Evolutionary conservation across 2,888 invertebrate genomes (phyloP).

Genomic region (Sepiola atlantica): DNA sequence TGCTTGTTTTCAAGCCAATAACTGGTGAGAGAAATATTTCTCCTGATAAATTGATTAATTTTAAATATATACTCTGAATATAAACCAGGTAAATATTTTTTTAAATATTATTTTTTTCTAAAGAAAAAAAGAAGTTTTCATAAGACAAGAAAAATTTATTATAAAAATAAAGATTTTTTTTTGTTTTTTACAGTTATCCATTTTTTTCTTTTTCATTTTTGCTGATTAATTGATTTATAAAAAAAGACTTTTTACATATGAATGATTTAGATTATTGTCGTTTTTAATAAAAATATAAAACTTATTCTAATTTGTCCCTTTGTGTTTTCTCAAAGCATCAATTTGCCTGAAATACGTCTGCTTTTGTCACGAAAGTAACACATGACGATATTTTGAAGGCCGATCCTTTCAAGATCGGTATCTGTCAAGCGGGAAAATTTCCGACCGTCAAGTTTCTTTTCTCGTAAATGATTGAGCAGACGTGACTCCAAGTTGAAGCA

Average conservation of each 20-base stretch:
- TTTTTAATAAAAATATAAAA: neutral
- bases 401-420: constrained; percentile 65
- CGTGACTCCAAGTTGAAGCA: constrained; percentile 25
- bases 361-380: constrained; percentile 22
- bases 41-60: too few species aligned
- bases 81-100: too few species aligned
- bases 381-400: constrained; percentile 61
- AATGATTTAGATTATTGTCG: neutral
- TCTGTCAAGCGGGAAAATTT: constrained; percentile 69
- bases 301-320: too few species aligned
- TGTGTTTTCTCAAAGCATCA: constrained; percentile 36
- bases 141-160: neutral
- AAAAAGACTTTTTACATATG: neutral
- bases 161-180: neutral
- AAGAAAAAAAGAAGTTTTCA: neutral
- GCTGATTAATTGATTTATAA: neutral
- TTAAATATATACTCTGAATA: too few species aligned
- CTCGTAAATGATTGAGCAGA: constrained; percentile 53
- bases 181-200: neutral
- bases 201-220: neutral
- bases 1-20: too few species aligned
- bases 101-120: neutral
- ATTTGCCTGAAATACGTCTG: neutral
- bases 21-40: too few species aligned
- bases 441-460: constrained; percentile 68